Base-by-base conservation (phyloP, 2,113 vertebrate species). In the Agapornis roseicollis region DNA sequence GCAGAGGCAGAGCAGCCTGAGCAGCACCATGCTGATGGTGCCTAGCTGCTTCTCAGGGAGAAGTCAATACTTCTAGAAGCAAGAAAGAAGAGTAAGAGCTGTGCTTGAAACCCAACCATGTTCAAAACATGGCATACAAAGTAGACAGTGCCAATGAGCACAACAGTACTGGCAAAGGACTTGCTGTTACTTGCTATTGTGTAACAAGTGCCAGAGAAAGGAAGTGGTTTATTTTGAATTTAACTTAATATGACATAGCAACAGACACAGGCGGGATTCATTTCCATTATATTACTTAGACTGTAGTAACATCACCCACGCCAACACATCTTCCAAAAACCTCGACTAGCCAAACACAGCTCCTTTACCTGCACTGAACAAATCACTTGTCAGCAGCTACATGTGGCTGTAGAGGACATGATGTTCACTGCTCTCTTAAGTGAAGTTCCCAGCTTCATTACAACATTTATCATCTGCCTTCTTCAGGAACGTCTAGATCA, bases 401-500 rank as follows among this genome's bases (percentile, higher is more conserved):
- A 7, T 4, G 11, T 1, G 37, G 35, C 66, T 53, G 41, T 31
- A 44, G 11, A 65, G 58, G 52, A 76, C 68, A 22, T 3, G 7
- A 23, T 6, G 17, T n/a, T 80, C 25, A 27, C 55, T 52, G 53
- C 63, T 66, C 1, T 0, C 17, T 17, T 17, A 20, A 73, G 41
- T 25, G 58, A 77, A 79, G 7, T n/a, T 87, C n/a, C 33, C 11
- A 56, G 28, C 29, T 87, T 72, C 22, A 13, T 22, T 31, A 63
- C 13, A 65, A 31, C 52, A 80, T 65, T 33, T 69, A 52, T 50
- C 18, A 74, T 24, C 16, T 64, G 95, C 93, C 94, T 97, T 97
- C 97, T 98, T 94, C 96, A 99, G 98, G 92, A 93, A 64, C 95
- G 96, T 80, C 41, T 90, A 5, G 97, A 95, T 88, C 94, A 81